Evolutionary conservation across 1,140 invertebrate genomes (phyloP), one percentile per base, ranked within the genome.

Genomic region (Solenopsis fugax): DNA sequence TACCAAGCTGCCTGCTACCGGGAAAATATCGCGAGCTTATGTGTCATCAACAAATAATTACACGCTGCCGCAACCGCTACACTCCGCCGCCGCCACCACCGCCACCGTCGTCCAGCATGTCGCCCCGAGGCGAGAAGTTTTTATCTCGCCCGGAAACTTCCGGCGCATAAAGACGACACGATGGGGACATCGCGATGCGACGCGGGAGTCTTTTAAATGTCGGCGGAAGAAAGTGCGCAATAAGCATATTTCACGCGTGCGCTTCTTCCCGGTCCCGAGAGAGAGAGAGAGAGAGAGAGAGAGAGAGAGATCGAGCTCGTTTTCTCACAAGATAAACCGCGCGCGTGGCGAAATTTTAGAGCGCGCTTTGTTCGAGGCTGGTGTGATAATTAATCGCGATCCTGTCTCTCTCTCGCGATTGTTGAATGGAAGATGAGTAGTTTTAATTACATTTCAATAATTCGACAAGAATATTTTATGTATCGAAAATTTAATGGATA

Each of bases 21-120:
- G 18, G 67, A 72, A 88, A 90, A 86, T 90, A 90, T 81, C 80
- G 37, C 50, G 45, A 58, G 56, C 85, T 64, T 54, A 56, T 72
- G 80, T 69, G 60, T 84, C 89, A 86, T 91, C 89, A 62, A 90
- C 65, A 77, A 90, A 90, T 88, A 90, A 91, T 91, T 90, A 90
- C 86, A 65, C 37, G 73, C 72, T 37, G 50, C 56, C 45, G 16
- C 76, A 24, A 52, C 77, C 58, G 48, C 77, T 41, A 56, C 65
- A 56, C 45, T 16, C 16, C 16, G 12, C 37, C 16, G 4, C 45
- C n/a, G 9, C 18, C 13, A 4, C 69, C 56, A 24, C 48, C 48
- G 6, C 21, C 54, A 13, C 24, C 41, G 18, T 16, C 77, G 64
- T 60, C 65, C 65, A 4, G 62, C 64, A 45, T 81, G 56, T 82